Conservation (phyloP, 2,797 vertebrate genomes). For the Antennarius maculatus region DNA sequence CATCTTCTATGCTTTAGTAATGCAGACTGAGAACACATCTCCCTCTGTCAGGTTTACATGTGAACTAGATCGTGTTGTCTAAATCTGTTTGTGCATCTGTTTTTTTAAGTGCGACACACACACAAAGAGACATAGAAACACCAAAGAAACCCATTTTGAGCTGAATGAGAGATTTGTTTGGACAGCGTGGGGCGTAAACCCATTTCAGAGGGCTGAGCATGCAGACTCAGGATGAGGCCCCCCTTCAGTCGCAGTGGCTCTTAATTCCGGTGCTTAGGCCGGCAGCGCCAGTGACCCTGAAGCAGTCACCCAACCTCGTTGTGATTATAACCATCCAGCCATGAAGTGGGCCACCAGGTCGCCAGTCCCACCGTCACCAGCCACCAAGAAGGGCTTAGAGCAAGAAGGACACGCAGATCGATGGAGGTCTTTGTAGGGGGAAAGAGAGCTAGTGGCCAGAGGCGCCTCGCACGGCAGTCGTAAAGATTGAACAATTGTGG, state of each 20-base stretch:
- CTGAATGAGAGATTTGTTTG: slow-evolving; percentile 60
- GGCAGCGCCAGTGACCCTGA: slow-evolving; percentile 80
- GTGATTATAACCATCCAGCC: slow-evolving; percentile 81
- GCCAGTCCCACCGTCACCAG: slow-evolving; percentile 43
- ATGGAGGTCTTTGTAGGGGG: slow-evolving; percentile 19
- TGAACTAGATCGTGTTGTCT: slow-evolving; percentile 2
- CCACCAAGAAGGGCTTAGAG: slow-evolving; percentile 38
- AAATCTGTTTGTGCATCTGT: slow-evolving; percentile 7
- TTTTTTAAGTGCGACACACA: slow-evolving; percentile 4
- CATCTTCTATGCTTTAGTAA: background rate
- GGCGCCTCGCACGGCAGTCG: slow-evolving; percentile 1
- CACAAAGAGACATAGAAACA: slow-evolving; percentile 29
- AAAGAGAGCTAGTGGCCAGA: slow-evolving; percentile 2
- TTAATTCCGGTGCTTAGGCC: slow-evolving; percentile 75
- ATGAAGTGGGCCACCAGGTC: slow-evolving; percentile 74
- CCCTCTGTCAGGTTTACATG: background rate
- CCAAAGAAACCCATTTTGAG: slow-evolving; percentile 47
- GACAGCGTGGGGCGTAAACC: slow-evolving; percentile 56
- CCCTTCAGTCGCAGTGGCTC: slow-evolving; percentile 68
- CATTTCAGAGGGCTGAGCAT: slow-evolving; percentile 65
- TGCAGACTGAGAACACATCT: slow-evolving; percentile 5
- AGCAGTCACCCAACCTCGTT: slow-evolving; percentile 76
- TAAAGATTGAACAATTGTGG: background rate
- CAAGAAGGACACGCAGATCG: slow-evolving; percentile 22
- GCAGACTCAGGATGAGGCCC: slow-evolving; percentile 71